Conservation (phyloP, 2,888 invertebrate genomes). For the Harmothoe impar region DNA sequence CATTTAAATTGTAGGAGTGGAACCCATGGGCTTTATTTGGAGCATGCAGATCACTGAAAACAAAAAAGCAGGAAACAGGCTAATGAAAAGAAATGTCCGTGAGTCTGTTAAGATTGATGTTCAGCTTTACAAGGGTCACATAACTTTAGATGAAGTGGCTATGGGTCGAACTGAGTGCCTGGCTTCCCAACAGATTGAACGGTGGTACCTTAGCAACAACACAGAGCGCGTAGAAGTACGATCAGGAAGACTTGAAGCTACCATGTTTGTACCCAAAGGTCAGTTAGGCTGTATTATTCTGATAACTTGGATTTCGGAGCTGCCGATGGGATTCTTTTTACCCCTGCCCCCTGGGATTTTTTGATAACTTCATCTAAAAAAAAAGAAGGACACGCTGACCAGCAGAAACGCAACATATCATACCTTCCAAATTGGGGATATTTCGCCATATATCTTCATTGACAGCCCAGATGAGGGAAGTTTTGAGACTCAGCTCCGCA, state of each 20-base stretch:
- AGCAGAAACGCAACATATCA: too few species aligned
- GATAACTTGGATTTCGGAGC: too few species aligned
- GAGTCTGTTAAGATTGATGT: slow-evolving; percentile 71
- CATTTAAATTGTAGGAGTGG: too few species aligned
- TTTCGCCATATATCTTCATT: too few species aligned
- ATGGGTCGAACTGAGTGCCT: not conserved
- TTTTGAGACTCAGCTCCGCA: too few species aligned
- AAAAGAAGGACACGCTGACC: too few species aligned
- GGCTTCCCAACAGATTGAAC: not conserved
- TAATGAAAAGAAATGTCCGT: slow-evolving; percentile 73
- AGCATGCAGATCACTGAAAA: slow-evolving; percentile 73
- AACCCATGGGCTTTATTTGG: slow-evolving; percentile 78
- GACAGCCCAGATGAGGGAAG: too few species aligned
- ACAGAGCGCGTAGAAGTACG: slow-evolving; percentile 72
- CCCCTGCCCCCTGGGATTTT: too few species aligned
- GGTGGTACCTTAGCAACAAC: slow-evolving; percentile 72
- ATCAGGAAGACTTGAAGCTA: slow-evolving; percentile 74
- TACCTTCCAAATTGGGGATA: too few species aligned
- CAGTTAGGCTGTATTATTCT: too few species aligned
- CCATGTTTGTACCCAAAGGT: slow-evolving; percentile 75
- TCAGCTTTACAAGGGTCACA: slow-evolving; percentile 70
- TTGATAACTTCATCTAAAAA: too few species aligned
- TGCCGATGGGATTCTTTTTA: too few species aligned
- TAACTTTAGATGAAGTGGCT: slow-evolving; percentile 53
- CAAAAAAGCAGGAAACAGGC: slow-evolving; percentile 70